Conservation (phyloP, 2,113 vertebrate species). For the Orcinus orca region DNA sequence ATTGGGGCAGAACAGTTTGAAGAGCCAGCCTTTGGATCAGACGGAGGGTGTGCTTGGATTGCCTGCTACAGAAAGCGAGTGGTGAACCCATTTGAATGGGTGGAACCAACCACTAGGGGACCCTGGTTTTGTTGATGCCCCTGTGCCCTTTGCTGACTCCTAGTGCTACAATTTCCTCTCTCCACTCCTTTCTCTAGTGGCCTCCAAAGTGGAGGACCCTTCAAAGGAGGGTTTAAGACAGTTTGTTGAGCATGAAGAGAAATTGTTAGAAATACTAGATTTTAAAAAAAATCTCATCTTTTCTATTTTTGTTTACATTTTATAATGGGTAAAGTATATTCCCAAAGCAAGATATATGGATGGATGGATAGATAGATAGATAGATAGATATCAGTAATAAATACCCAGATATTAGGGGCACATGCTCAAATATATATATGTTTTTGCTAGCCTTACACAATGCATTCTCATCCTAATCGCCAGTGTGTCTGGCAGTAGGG, state of each 20-base stretch:
- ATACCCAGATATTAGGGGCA: background rate
- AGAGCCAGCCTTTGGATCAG: background rate
- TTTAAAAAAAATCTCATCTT: background rate
- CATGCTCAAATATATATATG: background rate
- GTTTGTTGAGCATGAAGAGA: background rate
- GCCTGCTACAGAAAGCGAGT: background rate
- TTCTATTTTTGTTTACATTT: constrained; percentile 20
- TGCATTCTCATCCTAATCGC: background rate
- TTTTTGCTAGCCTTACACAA: background rate
- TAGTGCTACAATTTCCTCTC: background rate
- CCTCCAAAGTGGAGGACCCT: background rate
- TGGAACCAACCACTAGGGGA: background rate
- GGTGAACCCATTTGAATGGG: background rate
- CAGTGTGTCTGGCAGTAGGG: background rate
- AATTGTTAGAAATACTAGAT: background rate
- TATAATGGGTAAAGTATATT: background rate
- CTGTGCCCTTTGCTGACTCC: background rate
- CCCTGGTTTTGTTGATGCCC: background rate
- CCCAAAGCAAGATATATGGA: background rate
- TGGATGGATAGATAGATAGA: no score
- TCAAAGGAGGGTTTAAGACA: background rate
- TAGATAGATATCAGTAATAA: background rate
- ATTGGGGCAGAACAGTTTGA: background rate
- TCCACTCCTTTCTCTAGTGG: background rate
- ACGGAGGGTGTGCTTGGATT: background rate